Evolutionary conservation across 2,797 vertebrate genomes (phyloP).

Genomic region (Argentina silus): DNA sequence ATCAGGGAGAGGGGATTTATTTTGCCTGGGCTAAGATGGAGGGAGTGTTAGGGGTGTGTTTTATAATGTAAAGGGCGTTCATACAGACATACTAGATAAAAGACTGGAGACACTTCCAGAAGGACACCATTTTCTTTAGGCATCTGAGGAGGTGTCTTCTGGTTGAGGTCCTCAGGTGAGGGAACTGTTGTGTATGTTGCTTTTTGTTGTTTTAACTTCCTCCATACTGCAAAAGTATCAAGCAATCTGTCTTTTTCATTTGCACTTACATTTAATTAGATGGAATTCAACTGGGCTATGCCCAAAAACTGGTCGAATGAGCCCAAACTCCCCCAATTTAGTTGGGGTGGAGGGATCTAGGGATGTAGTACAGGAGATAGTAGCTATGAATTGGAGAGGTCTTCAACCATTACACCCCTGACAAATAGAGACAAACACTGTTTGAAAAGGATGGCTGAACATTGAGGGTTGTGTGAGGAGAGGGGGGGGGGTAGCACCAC

Average conservation of each 20-base stretch:
- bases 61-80: slow-evolving; percentile 61
- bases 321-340: neutral
- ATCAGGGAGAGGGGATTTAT: slow-evolving; percentile 8
- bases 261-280: neutral
- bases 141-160: slow-evolving; percentile 38
- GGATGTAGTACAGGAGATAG: slow-evolving; percentile 36
- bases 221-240: neutral
- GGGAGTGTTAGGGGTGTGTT: slow-evolving; percentile 47
- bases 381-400: slow-evolving; percentile 35
- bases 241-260: no score
- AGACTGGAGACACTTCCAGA: slow-evolving; percentile 45
- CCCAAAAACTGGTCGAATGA: neutral
- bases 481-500: slow-evolving; percentile 36
- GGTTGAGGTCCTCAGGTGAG: neutral
- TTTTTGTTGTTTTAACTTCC: neutral
- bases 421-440: slow-evolving; percentile 49
- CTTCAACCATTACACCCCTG: slow-evolving; percentile 42
- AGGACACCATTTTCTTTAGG: slow-evolving; percentile 49
- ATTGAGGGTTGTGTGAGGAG: neutral
- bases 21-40: slow-evolving; percentile 42
- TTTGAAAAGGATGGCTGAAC: slow-evolving; percentile 1
- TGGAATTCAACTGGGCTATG: neutral
- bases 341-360: slow-evolving; percentile 37
- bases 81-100: slow-evolving; percentile 52
- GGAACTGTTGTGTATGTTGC: neutral